Evolutionary conservation across 2,888 invertebrate genomes (phyloP), one percentile per base, ranked within the genome.

Genomic region (Hoplodrina ambigua): DNA sequence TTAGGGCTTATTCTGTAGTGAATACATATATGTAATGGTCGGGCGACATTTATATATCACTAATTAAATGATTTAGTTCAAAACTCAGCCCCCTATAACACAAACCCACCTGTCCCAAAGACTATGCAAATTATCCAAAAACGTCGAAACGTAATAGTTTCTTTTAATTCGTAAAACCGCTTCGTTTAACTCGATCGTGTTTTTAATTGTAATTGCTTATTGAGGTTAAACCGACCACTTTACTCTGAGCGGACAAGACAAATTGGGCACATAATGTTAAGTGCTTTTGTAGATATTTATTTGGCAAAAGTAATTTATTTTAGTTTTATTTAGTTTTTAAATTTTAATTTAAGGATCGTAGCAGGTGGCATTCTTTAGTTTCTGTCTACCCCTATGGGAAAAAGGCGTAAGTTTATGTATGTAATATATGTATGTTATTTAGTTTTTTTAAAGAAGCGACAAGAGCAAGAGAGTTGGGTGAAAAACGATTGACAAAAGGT

Each of bases 121-220:
- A 49, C 10, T 46, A 67, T 46, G 50, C 56, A 67, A 72, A 67
- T 75, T n/a, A 53, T 19, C 4, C 25, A 37, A 74, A 25, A 57
- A 53, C 50, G 60, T 46, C 3, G 5, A 57, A 65, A 52, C 44
- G 46, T n/a, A 30, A 67, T 72, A 57, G 68, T 72, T 68, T 72
- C 25, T 41, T 72, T 53, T 33, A 41, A 73, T 46, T 56, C 13
- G 64, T 73, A 64, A 52, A 61, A 54, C 20, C 30, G 57, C 46
- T 75, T 19, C 68, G 68, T 68, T 75, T 20, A 57, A 75, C 76
- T 20, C 41, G 56, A 68, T 75, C 68, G 71, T 75, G 50, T 37
- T 53, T 53, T 53, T 72, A 57, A 72, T 57, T 57, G 68, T 57
- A 56, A 72, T 72, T 53, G 37, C 17, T 25, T 66, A 20, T 33